Conservation (phyloP, 1,140 invertebrate species). For the Stegodyphus dumicola region DNA sequence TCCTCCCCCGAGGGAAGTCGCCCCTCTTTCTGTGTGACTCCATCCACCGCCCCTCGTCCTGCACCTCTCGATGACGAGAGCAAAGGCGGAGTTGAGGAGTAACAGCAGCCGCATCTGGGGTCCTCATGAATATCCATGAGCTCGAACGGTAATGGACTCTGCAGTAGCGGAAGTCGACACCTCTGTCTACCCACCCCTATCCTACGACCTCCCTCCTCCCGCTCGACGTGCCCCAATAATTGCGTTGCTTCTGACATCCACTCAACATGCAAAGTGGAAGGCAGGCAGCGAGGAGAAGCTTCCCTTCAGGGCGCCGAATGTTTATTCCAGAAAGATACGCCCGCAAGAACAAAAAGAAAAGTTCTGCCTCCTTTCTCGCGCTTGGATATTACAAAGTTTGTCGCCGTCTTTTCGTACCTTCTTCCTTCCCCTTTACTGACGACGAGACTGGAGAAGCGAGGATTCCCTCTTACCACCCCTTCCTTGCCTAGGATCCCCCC, state of each 20-base stretch:
- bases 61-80: neutral
- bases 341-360: neutral
- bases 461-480: no score
- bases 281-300: neutral
- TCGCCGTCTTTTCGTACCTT: constrained; percentile 6
- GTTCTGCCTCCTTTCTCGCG: neutral
- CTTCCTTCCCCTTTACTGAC: neutral
- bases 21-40: neutral
- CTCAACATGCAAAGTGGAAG: constrained; percentile 20
- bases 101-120: constrained; percentile 26
- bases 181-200: neutral
- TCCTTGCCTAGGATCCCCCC: neutral
- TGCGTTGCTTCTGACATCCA: constrained; percentile 23
- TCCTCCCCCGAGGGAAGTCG: neutral
- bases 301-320: constrained; percentile 1
- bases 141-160: constrained; percentile 35
- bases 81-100: neutral
- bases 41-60: neutral
- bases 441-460: neutral
- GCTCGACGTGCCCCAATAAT: neutral
- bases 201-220: neutral
- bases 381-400: constrained; percentile 20
- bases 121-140: constrained; percentile 57
- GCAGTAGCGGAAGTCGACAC: constrained; percentile 5
- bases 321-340: neutral